phyloP scores from a whole-genome alignment of 2,888 invertebrate species.

The Leptinotarsa rubiginosa region DNA sequence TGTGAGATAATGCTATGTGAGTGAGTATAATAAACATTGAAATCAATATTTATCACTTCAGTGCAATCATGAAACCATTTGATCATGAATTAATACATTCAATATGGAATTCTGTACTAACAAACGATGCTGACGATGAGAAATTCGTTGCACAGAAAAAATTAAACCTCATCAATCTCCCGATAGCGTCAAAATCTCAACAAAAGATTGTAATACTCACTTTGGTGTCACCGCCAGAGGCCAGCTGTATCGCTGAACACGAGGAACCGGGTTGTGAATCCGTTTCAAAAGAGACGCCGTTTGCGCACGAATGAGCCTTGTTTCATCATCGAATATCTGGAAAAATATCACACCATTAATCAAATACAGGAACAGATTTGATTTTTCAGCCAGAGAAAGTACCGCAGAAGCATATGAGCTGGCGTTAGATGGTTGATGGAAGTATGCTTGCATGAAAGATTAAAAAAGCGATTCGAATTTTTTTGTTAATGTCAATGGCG shows the following conservation, averaged over 20 bases:
- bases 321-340: constrained; percentile 87
- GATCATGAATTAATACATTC: too few species aligned
- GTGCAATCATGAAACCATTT: too few species aligned
- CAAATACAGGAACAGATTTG: background rate
- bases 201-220: constrained; percentile 47
- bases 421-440: background rate
- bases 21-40: too few species aligned
- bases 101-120: too few species aligned
- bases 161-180: too few species aligned
- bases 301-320: constrained; percentile 82
- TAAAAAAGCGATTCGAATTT: background rate
- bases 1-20: too few species aligned
- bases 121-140: too few species aligned
- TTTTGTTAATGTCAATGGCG: too few species aligned
- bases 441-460: background rate
- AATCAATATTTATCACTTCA: too few species aligned
- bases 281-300: constrained; percentile 80
- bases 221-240: constrained; percentile 57
- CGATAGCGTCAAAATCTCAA: background rate
- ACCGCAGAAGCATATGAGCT: background rate
- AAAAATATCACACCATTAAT: constrained; percentile 47
- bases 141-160: too few species aligned
- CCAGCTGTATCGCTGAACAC: constrained; percentile 71
- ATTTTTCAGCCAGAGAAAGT: background rate
- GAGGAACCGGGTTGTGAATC: constrained; percentile 81